These are phyloP conservation scores for Hemichromis elongatus DNA, from an alignment of 2,113 vertebrate species.

Conservation along the genomic window DNA sequence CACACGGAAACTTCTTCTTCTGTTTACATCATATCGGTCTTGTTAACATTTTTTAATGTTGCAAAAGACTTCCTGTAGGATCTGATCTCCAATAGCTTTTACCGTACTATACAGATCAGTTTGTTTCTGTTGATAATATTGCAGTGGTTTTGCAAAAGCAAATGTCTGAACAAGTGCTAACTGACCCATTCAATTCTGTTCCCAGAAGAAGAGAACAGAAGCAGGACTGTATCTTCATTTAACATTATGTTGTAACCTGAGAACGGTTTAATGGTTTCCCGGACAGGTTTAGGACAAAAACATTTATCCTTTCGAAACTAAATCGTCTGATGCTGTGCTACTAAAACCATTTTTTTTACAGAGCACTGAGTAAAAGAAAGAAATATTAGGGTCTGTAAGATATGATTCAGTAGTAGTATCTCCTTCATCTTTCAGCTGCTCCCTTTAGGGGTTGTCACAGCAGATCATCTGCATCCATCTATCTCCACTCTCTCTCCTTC, in stretches of 20 bases:
- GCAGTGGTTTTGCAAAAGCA: background rate
- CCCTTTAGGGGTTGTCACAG: too few species aligned
- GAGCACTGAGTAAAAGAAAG: background rate
- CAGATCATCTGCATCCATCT: too few species aligned
- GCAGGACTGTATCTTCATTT: background rate
- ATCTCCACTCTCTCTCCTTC: too few species aligned
- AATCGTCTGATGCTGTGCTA: background rate
- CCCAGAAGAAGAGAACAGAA: background rate
- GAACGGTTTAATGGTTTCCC: background rate
- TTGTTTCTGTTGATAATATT: constrained; percentile 12
- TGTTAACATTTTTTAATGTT: background rate
- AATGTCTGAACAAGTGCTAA: background rate
- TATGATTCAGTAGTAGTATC: background rate
- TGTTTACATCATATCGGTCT: constrained; percentile 9
- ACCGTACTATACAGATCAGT: background rate
- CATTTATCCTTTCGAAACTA: background rate
- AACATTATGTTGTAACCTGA: background rate
- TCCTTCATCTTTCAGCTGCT: too few species aligned
- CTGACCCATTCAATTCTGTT: background rate
- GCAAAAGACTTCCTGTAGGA: background rate
- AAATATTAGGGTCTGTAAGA: background rate
- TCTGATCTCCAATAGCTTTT: background rate
- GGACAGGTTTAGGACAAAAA: background rate
- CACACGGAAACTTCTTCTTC: background rate
- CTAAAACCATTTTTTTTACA: background rate